Evolutionary conservation across 2,113 vertebrate genomes (phyloP).

Genomic region (Alethe castanea): DNA sequence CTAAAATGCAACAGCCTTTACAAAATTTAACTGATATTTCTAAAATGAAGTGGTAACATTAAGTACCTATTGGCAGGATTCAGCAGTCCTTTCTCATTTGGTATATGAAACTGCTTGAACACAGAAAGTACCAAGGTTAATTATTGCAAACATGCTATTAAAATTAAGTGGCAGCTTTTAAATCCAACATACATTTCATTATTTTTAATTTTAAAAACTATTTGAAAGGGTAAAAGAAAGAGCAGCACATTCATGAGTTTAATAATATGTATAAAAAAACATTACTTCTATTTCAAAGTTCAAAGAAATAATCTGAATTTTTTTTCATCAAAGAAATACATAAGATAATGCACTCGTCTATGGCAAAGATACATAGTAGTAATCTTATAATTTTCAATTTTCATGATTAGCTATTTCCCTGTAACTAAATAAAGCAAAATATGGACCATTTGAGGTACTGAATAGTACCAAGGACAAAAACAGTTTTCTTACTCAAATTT

Average conservation of each 20-base stretch:
- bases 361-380: not conserved
- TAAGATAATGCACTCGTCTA: not conserved
- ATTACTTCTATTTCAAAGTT: not conserved
- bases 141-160: not conserved
- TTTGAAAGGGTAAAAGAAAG: not conserved
- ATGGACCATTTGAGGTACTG: not conserved
- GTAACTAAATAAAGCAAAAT: not conserved
- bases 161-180: not conserved
- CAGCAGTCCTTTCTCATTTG: not conserved
- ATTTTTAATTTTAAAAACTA: not conserved
- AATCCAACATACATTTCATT: not conserved
- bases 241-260: not conserved
- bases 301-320: not conserved
- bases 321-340: not conserved
- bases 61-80: not conserved
- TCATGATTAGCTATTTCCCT: not conserved
- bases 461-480: not conserved
- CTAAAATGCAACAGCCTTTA: not conserved
- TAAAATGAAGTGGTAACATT: not conserved
- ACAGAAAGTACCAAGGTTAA: not conserved
- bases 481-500: not conserved
- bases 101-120: not conserved
- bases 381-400: not conserved
- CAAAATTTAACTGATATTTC: not conserved
- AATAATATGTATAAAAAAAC: not conserved